phyloP scores from a whole-genome alignment of 2,113 vertebrate genomes.

The Passer domesticus region DNA sequence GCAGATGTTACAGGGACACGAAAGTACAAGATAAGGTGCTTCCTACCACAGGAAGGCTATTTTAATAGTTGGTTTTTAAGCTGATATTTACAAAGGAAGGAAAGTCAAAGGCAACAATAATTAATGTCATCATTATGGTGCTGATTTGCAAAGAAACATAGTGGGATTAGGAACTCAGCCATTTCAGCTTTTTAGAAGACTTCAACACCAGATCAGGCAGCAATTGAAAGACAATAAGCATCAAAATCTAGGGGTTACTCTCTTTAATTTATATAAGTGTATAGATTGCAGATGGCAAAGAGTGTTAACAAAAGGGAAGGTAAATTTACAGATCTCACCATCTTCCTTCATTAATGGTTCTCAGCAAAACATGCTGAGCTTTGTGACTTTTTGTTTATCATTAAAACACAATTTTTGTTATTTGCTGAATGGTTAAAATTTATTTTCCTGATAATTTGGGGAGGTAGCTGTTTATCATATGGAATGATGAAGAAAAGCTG shows the following conservation, averaged over 20 bases:
- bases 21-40: conserved; percentile 71
- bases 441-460: conserved; percentile 59
- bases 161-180: neutral
- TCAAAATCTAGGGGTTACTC: neutral
- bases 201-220: neutral
- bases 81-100: conserved; percentile 58
- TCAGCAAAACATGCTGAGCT: conserved; percentile 64
- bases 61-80: conserved; percentile 38
- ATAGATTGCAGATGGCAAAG: neutral
- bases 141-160: neutral
- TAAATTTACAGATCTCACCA: neutral
- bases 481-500: conserved; percentile 48
- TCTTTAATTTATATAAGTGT: neutral
- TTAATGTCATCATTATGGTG: conserved; percentile 43
- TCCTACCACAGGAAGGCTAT: conserved; percentile 69
- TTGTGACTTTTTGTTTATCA: conserved; percentile 63
- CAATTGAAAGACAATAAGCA: neutral
- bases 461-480: conserved; percentile 58
- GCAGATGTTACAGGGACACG: conserved; percentile 56
- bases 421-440: conserved; percentile 62
- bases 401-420: conserved; percentile 55
- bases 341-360: conserved; percentile 43
- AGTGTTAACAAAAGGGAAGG: neutral
- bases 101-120: conserved; percentile 60
- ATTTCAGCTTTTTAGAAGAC: neutral